Percentiles rank a stretch among this genome's conserved stretches.
These are phyloP conservation scores for Neelides folsomi DNA, from an alignment of 2,888 invertebrate genomes.

Conservation along the genomic window DNA sequence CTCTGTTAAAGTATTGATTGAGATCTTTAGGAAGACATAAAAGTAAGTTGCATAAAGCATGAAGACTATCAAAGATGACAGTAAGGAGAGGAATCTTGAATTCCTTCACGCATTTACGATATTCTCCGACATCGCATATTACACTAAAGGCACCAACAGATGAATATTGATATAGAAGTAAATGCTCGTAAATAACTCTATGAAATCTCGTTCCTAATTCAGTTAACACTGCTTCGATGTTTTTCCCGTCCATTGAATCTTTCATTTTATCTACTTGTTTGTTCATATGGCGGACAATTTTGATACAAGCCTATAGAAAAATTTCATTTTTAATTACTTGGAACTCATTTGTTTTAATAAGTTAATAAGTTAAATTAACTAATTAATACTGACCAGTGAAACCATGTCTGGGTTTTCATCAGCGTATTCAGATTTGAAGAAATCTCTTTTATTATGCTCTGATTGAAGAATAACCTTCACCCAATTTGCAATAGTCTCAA, in stretches of 20 bases:
- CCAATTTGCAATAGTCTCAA: slow-evolving; percentile 81
- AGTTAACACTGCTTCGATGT: slow-evolving; percentile 67
- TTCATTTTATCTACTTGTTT: slow-evolving; percentile 62
- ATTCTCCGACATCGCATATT: slow-evolving; percentile 96
- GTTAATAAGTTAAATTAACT: too few relatives aligned
- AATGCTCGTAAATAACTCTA: slow-evolving; percentile 82
- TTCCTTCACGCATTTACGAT: slow-evolving; percentile 74
- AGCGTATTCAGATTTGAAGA: slow-evolving; percentile 58
- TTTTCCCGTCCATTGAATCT: slow-evolving; percentile 78
- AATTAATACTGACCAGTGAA: slow-evolving; percentile 51
- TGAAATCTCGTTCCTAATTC: slow-evolving; percentile 89
- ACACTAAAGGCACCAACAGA: slow-evolving; percentile 94
- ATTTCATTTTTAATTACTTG: slow-evolving; percentile 4
- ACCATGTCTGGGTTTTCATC: slow-evolving; percentile 58
- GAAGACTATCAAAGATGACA: slow-evolving; percentile 85
- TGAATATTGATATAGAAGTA: slow-evolving; percentile 86
- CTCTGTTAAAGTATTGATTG: slow-evolving; percentile 85
- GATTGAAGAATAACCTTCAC: slow-evolving; percentile 73
- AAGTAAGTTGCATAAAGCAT: slow-evolving; percentile 87
- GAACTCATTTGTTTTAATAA: background rate
- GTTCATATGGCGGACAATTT: slow-evolving; percentile 71
- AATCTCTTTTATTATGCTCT: slow-evolving; percentile 92
- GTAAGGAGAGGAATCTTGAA: slow-evolving; percentile 62
- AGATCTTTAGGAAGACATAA: slow-evolving; percentile 92
- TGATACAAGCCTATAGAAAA: slow-evolving; percentile 56